Base-by-base conservation (phyloP, 2,888 invertebrate genomes). In the Eurytoma californica region DNA sequence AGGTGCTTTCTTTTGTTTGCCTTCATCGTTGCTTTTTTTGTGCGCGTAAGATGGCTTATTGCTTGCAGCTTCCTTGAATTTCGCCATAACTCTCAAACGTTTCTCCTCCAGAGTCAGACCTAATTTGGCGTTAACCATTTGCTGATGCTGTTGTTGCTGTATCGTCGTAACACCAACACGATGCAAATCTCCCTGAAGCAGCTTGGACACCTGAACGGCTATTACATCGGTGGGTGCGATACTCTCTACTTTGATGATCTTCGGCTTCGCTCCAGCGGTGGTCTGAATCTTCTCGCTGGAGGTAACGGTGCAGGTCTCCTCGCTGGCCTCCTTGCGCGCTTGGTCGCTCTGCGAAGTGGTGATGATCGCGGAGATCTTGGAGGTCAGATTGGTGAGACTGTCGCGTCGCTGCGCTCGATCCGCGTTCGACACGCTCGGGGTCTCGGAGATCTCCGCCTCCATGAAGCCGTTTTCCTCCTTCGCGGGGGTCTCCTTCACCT, bases 371-470 rank as follows among this genome's bases (percentile, higher is more conserved):
- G 88, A 86, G 53, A 89, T 87, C 72, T 89, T 90, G 0, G 87
- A 86, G 1, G 85, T 83, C 0, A 90, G 77, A 82, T 88, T 89
- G 0, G 88, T 87, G 3, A 86, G 14, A n/a, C 78, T 86, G 12
- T 89, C 88, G 3, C 87, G 76, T 0, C 87, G 20, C 47, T 72
- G 84, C 7, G 88, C 89, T 1, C 88, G 77, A 2, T 87, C 88
- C 0, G 79, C 47, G 79, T 89, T 88, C 0, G 89, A 87, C 69
- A 88, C 87, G 53, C 84, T 88, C 0, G 90, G 90, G 1, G 90
- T 90, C 63, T 89, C 90, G 0, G 87, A 88, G 76, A 90, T 90
- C 16, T 84, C 82, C 1, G 85, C 86, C 68, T 90, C 89, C 1
- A 84, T 66, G 1, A 87, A 78, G 3, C 84, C 77, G 69, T 81